These are phyloP conservation scores for Phalloptychus januarius DNA, from an alignment of 2,797 vertebrate genomes.

Conservation along the genomic window DNA sequence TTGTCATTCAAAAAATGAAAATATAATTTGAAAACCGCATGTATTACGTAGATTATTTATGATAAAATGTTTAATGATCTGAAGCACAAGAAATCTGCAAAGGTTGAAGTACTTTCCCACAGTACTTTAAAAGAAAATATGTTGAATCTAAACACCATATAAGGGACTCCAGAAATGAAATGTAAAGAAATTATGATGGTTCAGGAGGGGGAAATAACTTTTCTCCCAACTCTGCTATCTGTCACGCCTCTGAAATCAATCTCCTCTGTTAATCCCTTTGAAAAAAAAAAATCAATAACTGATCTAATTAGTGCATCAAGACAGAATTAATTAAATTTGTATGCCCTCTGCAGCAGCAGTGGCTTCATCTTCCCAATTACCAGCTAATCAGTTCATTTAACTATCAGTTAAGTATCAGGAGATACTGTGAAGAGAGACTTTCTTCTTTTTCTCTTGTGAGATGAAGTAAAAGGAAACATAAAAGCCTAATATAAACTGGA, in stretches of 20 bases:
- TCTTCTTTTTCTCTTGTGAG: slow-evolving; percentile 19
- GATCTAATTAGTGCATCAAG: slow-evolving; percentile 54
- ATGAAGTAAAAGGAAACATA: slow-evolving; percentile 17
- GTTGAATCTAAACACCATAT: background rate
- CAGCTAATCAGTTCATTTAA: slow-evolving; percentile 51
- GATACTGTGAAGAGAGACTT: slow-evolving; percentile 14
- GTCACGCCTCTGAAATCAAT: slow-evolving; percentile 42
- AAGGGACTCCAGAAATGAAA: background rate
- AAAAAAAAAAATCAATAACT: slow-evolving; percentile 47
- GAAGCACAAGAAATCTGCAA: background rate
- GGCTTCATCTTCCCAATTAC: slow-evolving; percentile 38
- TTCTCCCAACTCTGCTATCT: slow-evolving; percentile 21
- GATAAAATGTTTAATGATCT: background rate
- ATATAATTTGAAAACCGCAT: background rate
- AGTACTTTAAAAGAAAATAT: background rate
- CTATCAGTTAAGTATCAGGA: slow-evolving; percentile 33
- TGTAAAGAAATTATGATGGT: slow-evolving; percentile 12
- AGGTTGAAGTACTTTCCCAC: background rate
- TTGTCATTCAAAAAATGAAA: background rate
- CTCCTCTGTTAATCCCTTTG: slow-evolving; percentile 40
- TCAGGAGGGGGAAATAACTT: background rate
- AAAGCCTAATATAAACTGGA: slow-evolving; percentile 27
- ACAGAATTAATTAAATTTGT: slow-evolving; percentile 45
- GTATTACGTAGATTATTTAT: background rate
- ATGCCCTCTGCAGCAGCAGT: slow-evolving; percentile 21